Percentiles rank a stretch among this genome's conserved stretches.
These are phyloP conservation scores for Eulimnadia texana DNA, from an alignment of 1,140 invertebrate species.

Conservation along the genomic window DNA sequence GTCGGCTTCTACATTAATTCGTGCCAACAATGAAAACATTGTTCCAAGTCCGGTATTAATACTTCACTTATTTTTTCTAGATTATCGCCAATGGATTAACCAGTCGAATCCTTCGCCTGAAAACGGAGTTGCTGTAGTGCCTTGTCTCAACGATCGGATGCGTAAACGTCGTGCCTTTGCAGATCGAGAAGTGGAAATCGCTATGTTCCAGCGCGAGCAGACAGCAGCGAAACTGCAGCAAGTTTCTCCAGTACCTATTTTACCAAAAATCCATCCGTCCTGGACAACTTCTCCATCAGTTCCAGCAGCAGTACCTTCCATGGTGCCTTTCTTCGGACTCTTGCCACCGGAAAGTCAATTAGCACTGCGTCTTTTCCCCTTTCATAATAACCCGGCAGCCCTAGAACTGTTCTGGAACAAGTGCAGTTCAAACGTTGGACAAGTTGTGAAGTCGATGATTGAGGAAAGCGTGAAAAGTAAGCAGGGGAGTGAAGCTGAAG, in stretches of 20 bases:
- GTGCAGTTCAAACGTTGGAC: not conserved
- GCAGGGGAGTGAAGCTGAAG: too few relatives aligned
- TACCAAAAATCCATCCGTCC: not conserved
- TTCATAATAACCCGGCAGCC: not conserved
- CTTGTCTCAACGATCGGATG: slow-evolving; percentile 30
- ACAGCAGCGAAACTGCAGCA: slow-evolving; percentile 15
- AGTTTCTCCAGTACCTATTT: not conserved
- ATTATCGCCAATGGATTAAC: slow-evolving; percentile 12
- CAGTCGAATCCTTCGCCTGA: not conserved
- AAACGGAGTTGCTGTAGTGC: slow-evolving; percentile 18
- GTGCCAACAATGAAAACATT: not conserved
- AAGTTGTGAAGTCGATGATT: too few relatives aligned
- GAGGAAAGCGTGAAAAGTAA: too few relatives aligned
- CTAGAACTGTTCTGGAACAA: not conserved
- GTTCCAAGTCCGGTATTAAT: too few relatives aligned
- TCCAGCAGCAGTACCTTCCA: not conserved
- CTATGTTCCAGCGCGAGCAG: slow-evolving; percentile 27
- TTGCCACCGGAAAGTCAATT: not conserved
- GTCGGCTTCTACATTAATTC: not conserved
- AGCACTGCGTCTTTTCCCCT: not conserved
- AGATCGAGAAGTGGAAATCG: slow-evolving; percentile 32
- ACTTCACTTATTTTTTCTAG: slow-evolving; percentile 10
- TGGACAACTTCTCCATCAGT: not conserved
- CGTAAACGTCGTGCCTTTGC: slow-evolving; percentile 34
- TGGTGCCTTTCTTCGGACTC: not conserved